Evolutionary conservation across 2,888 invertebrate species (phyloP).

Genomic region (Phengaris alcon): DNA sequence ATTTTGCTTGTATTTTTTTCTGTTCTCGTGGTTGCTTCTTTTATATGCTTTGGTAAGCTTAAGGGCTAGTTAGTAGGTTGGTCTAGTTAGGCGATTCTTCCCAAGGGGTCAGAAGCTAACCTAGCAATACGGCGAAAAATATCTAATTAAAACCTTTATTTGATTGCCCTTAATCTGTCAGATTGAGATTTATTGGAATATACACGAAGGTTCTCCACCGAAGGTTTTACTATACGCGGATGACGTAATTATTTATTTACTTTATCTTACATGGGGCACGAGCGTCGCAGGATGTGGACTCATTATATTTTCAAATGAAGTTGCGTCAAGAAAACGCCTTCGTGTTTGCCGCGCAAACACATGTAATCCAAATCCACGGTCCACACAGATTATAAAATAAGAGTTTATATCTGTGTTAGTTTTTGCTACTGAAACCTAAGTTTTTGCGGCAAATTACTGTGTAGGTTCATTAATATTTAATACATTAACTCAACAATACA

Average conservation of each 20-base stretch:
- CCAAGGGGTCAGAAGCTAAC: too few relatives aligned
- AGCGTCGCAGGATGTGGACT: constrained; percentile 16
- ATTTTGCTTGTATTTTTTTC: neutral
- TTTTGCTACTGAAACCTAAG: neutral
- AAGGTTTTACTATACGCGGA: constrained; percentile 7
- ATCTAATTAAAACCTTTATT: neutral
- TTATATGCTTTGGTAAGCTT: neutral
- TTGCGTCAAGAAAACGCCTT: constrained; percentile 29
- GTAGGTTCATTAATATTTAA: neutral
- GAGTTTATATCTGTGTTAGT: neutral
- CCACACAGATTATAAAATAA: constrained; percentile 4
- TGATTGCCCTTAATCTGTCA: neutral
- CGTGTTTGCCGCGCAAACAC: constrained; percentile 18
- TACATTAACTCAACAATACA: neutral
- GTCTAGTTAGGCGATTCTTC: too few relatives aligned
- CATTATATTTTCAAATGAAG: constrained; percentile 32
- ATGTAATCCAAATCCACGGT: constrained; percentile 10
- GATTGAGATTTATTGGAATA: constrained; percentile 3
- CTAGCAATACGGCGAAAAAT: too few relatives aligned
- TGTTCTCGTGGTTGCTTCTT: neutral
- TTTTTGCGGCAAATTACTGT: constrained; percentile 9
- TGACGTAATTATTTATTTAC: constrained; percentile 26
- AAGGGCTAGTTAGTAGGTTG: neutral
- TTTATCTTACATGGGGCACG: constrained; percentile 17
- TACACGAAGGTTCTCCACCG: constrained; percentile 4